Evolutionary conservation across 2,113 vertebrate genomes (phyloP).

Genomic region (Protomyctophum bolini): DNA sequence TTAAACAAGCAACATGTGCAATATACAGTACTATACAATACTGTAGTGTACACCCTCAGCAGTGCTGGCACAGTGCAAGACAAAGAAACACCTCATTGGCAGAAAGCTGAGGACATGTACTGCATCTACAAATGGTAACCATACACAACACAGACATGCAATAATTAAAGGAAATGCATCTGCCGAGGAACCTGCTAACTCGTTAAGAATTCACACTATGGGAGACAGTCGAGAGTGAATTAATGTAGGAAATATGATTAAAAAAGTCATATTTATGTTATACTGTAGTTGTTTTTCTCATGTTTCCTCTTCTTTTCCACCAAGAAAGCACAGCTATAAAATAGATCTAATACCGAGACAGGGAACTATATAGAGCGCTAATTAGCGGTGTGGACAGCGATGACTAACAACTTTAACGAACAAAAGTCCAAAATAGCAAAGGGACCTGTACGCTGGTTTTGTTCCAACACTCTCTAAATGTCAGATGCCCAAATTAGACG

Average conservation of each 20-base stretch:
- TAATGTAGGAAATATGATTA: slow-evolving; percentile 72
- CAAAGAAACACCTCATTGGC: slow-evolving; percentile 59
- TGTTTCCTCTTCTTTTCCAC: slow-evolving; percentile 81
- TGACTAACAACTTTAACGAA: slow-evolving; percentile 69
- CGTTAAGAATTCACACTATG: slow-evolving; percentile 72
- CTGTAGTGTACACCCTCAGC: slow-evolving; percentile 6
- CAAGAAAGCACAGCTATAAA: slow-evolving; percentile 79
- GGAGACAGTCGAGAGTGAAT: slow-evolving; percentile 31
- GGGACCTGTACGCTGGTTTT: slow-evolving; percentile 20
- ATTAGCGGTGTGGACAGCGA: slow-evolving; percentile 72
- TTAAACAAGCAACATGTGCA: slow-evolving; percentile 14
- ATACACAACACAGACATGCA: slow-evolving; percentile 72
- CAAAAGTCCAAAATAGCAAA: slow-evolving; percentile 64
- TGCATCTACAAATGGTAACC: slow-evolving; percentile 63
- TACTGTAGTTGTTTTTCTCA: too few species aligned
- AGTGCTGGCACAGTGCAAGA: slow-evolving; percentile 31
- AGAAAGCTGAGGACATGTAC: slow-evolving; percentile 67
- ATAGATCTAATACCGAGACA: slow-evolving; percentile 79
- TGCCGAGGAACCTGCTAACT: slow-evolving; percentile 79
- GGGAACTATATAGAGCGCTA: slow-evolving; percentile 78
- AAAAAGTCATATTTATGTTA: slow-evolving; percentile 48
- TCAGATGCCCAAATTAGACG: not conserved
- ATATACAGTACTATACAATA: slow-evolving; percentile 70
- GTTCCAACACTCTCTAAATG: slow-evolving; percentile 48
- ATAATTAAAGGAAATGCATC: slow-evolving; percentile 86